Evolutionary conservation across 2,888 invertebrate genomes (phyloP).

Genomic region (Euzetes globulus): DNA sequence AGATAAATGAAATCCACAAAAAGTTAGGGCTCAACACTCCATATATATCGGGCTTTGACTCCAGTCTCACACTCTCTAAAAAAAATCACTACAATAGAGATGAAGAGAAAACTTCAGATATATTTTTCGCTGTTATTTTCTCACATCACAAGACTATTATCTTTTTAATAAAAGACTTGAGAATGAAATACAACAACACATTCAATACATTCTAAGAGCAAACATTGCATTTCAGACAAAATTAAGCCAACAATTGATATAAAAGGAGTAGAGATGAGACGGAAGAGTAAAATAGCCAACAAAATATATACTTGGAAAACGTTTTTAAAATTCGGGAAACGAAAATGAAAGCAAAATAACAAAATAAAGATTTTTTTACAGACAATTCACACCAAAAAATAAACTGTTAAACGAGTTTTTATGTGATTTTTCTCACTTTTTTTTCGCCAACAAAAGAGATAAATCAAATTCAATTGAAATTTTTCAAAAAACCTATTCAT

Average conservation of each 20-base stretch:
- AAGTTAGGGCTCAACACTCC: neutral
- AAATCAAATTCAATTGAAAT: no score
- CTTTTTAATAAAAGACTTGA: neutral
- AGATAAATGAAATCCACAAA: constrained; percentile 24
- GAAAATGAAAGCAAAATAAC: neutral
- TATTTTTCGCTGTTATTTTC: neutral
- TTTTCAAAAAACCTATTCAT: no score
- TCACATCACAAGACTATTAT: neutral
- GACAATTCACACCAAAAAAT: no score
- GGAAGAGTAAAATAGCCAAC: neutral
- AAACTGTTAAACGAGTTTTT: neutral
- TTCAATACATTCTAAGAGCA: neutral
- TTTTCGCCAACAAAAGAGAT: no score
- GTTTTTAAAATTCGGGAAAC: neutral
- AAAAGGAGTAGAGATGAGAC: neutral
- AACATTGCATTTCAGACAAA: neutral
- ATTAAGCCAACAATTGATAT: constrained; percentile 19
- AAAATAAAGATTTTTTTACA: no score
- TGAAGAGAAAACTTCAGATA: neutral
- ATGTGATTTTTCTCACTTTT: neutral
- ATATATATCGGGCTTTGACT: neutral
- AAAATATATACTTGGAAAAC: neutral
- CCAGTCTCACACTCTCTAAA: neutral
- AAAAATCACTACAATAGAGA: neutral
- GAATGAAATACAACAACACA: neutral